These are phyloP conservation scores for Oreotrochilus melanogaster DNA, from an alignment of 2,113 vertebrate species.

Conservation along the genomic window DNA sequence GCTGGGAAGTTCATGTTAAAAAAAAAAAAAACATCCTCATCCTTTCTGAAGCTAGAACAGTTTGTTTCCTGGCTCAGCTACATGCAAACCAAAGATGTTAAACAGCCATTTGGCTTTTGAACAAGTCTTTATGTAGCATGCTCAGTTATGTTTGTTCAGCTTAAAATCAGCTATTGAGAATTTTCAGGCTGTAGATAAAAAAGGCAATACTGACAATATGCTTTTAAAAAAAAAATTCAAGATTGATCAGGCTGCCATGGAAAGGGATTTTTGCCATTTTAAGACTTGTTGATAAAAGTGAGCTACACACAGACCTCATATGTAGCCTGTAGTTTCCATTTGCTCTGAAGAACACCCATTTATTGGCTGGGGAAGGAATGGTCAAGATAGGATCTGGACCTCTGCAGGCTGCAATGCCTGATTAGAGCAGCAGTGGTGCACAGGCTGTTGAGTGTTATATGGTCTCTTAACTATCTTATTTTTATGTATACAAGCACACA, in stretches of 20 bases:
- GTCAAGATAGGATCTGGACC: conserved; percentile 23
- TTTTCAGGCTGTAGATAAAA: not conserved
- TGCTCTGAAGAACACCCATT: conserved; percentile 10
- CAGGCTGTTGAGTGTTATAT: not conserved
- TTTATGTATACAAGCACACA: conserved; percentile 53
- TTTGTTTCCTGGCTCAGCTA: not conserved
- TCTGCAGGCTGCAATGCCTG: not conserved
- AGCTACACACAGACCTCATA: not conserved
- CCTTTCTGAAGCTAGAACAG: not conserved
- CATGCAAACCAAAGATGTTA: not conserved
- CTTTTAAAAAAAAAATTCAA: not conserved
- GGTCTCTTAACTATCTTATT: conserved; percentile 25
- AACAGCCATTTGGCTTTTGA: not conserved
- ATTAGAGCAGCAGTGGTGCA: not conserved
- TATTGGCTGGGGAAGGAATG: conserved; percentile 1
- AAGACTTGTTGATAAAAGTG: not conserved
- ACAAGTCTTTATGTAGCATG: not conserved
- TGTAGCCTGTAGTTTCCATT: not conserved
- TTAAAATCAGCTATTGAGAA: not conserved
- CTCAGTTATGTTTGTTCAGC: not conserved
- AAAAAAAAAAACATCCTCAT: not conserved
- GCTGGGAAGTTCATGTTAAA: not conserved
- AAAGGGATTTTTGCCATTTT: not conserved
- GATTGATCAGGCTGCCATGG: not conserved
- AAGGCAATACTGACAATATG: not conserved